Evolutionary conservation across 2,888 invertebrate species (phyloP).

Genomic region (Drosophila pegasa): DNA sequence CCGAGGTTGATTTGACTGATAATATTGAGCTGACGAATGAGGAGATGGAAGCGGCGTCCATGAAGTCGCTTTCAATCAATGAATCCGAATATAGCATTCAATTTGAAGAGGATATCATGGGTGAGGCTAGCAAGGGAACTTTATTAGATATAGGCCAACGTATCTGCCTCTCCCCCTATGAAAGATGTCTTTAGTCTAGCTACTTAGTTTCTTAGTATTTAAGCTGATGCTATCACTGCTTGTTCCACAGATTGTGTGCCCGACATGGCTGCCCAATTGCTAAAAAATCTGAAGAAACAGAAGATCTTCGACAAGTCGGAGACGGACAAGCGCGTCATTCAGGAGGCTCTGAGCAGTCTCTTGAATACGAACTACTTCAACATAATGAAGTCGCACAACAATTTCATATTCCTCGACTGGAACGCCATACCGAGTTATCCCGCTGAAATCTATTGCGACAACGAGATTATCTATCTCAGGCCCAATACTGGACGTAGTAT

Average conservation of each 20-base stretch:
- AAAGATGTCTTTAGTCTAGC: neutral
- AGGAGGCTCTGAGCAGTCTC: conserved; percentile 66
- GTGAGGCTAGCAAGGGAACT: too few relatives aligned
- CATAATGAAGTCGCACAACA: conserved; percentile 66
- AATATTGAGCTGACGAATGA: conserved; percentile 9
- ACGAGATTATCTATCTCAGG: conserved; percentile 76
- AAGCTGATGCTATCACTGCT: neutral
- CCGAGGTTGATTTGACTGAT: neutral
- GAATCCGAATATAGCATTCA: conserved; percentile 57
- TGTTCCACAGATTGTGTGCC: conserved; percentile 61
- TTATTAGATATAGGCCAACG: too few relatives aligned
- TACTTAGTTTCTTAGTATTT: too few relatives aligned
- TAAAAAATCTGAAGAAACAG: conserved; percentile 63
- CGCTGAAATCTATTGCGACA: conserved; percentile 78
- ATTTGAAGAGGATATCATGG: conserved; percentile 73
- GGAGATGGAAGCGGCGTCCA: conserved; percentile 36
- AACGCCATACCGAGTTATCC: conserved; percentile 78
- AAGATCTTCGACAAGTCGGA: conserved; percentile 75
- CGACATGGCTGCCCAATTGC: conserved; percentile 58
- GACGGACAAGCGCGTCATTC: conserved; percentile 72
- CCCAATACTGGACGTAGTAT: conserved; percentile 78
- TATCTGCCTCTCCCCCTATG: neutral
- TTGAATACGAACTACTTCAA: conserved; percentile 73
- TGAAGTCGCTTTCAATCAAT: conserved; percentile 48
- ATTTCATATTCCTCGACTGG: conserved; percentile 81